These are phyloP conservation scores for Cephalopholis sonnerati DNA, from an alignment of 2,113 vertebrate species.

Conservation along the genomic window DNA sequence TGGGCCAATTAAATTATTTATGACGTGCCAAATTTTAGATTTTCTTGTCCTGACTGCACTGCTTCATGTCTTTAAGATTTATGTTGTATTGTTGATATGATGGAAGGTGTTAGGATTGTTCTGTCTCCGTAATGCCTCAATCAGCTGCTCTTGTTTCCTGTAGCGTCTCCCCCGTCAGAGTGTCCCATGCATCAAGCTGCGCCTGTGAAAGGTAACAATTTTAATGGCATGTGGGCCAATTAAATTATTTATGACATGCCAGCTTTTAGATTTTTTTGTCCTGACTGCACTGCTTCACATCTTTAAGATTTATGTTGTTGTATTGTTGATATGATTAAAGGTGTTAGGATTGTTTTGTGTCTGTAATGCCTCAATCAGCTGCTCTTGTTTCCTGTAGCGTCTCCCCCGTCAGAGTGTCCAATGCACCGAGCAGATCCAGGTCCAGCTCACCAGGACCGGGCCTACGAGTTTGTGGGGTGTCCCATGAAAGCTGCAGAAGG, in stretches of 20 bases:
- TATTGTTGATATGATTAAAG: too few relatives aligned
- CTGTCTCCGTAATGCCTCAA: neutral
- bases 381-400: constrained; percentile 38
- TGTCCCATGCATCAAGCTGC: constrained; percentile 86
- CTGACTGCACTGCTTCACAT: neutral
- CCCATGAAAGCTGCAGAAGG: constrained; percentile 84
- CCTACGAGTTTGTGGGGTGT: constrained; percentile 90
- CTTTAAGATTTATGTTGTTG: neutral
- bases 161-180: constrained; percentile 76
- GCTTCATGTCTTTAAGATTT: neutral
- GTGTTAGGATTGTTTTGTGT: neutral
- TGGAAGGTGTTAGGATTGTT: too few relatives aligned
- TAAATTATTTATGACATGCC: neutral
- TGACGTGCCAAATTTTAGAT: neutral
- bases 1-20: neutral
- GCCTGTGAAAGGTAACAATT: too few relatives aligned
- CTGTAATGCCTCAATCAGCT: neutral
- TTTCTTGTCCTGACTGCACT: too few relatives aligned
- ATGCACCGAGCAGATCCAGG: constrained; percentile 77
- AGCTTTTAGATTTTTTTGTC: too few relatives aligned
- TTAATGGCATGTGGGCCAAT: too few relatives aligned
- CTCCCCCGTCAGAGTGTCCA: constrained; percentile 84
- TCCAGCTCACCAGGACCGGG: constrained; percentile 87
- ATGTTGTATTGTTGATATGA: too few relatives aligned
- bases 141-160: neutral